Conservation (phyloP, 2,113 vertebrate genomes). For the Oxyruncus cristatus region DNA sequence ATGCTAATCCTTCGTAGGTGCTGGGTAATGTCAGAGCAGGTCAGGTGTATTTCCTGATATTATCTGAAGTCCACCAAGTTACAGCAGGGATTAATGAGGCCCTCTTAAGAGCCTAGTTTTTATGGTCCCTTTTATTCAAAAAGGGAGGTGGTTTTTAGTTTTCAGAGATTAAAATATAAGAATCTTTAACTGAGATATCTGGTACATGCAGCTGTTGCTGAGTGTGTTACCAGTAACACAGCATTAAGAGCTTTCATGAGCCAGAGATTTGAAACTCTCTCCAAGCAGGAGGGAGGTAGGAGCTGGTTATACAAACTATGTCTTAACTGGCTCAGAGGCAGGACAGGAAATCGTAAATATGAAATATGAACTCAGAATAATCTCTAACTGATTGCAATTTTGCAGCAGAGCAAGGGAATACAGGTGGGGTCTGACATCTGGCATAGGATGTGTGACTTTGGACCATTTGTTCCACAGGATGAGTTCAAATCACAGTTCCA, state of each 20-base stretch:
- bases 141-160: neutral
- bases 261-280: neutral
- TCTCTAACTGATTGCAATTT: neutral
- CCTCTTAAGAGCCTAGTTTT: neutral
- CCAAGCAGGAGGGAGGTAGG: neutral
- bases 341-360: neutral
- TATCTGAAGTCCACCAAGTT: neutral
- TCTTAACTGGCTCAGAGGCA: neutral
- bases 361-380: neutral
- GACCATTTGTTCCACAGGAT: neutral
- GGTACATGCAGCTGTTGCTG: neutral
- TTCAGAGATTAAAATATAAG: neutral
- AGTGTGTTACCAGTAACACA: neutral
- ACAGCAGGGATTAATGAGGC: neutral
- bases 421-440: neutral
- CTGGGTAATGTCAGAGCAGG: neutral
- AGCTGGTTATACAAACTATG: neutral
- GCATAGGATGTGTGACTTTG: neutral
- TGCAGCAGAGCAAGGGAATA: neutral
- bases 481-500: neutral
- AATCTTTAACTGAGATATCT: neutral
- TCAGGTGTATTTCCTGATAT: neutral
- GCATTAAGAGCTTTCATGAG: neutral
- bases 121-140: neutral
- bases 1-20: neutral